These are phyloP conservation scores for Encarsia formosa DNA, from an alignment of 2,888 invertebrate genomes.

Conservation along the genomic window DNA sequence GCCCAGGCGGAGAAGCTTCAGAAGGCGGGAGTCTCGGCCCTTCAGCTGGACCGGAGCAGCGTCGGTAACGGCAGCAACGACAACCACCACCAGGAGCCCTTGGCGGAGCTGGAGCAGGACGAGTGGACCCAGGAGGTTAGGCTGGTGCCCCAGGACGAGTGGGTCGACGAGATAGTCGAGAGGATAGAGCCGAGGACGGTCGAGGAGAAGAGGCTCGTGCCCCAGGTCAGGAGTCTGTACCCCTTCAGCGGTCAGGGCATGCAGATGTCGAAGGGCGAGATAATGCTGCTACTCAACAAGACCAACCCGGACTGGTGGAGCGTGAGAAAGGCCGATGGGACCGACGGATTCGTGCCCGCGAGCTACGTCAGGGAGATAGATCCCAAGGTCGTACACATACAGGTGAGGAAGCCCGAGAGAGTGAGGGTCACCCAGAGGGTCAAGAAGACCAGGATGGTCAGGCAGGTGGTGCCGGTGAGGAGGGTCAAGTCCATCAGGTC, in stretches of 20 bases:
- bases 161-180: constrained; percentile 88
- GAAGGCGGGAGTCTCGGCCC: constrained; percentile 69
- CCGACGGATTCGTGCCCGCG: constrained; percentile 95
- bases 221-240: constrained; percentile 83
- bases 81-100: constrained; percentile 35
- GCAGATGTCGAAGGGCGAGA: constrained; percentile 85
- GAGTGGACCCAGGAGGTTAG: constrained; percentile 66
- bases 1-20: constrained; percentile 74
- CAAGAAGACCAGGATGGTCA: constrained; percentile 83
- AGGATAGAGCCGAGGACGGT: constrained; percentile 80
- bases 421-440: constrained; percentile 80
- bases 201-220: constrained; percentile 79
- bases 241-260: constrained; percentile 91
- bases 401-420: constrained; percentile 79
- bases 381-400: constrained; percentile 71
- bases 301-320: constrained; percentile 99
- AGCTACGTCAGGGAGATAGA: constrained; percentile 93
- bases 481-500: constrained; percentile 56
- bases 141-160: constrained; percentile 85
- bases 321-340: constrained; percentile 85
- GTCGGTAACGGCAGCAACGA: constrained; percentile 31
- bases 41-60: constrained; percentile 53
- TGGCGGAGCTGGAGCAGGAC: constrained; percentile 50
- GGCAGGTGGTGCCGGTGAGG: constrained; percentile 78
- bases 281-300: constrained; percentile 88